Conservation (phyloP, 2,888 invertebrate species). For the Neocrepidodera transversa region DNA sequence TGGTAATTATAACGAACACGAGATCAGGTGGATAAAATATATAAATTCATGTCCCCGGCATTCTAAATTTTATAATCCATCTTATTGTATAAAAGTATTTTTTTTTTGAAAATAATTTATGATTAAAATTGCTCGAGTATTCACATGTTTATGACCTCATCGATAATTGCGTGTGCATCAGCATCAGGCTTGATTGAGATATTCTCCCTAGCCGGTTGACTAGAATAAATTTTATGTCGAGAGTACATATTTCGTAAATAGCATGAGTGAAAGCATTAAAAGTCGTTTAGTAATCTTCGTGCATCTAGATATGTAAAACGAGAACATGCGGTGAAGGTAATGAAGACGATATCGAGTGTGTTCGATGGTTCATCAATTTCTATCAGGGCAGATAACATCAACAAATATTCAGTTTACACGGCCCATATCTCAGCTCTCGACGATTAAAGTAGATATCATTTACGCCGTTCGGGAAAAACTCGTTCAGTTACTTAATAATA, state of each 20-base stretch:
- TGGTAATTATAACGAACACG: constrained; percentile 29
- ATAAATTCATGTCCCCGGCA: constrained; percentile 18
- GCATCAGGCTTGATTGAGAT: constrained; percentile 56
- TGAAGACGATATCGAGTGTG: constrained; percentile 55
- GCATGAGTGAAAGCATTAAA: constrained; percentile 60
- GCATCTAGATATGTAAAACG: constrained; percentile 61
- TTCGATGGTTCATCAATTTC: constrained; percentile 50
- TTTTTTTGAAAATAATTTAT: no score
- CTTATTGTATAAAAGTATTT: no score
- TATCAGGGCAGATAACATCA: constrained; percentile 47
- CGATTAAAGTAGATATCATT: constrained; percentile 11
- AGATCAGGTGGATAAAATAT: constrained; percentile 25
- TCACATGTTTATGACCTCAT: constrained; percentile 53
- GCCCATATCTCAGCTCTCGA: constrained; percentile 34
- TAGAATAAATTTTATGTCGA: constrained; percentile 45
- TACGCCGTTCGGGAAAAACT: no score
- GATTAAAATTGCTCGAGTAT: no score
- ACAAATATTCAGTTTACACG: constrained; percentile 44
- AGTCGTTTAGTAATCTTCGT: constrained; percentile 60
- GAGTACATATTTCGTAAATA: constrained; percentile 57
- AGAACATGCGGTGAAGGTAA: constrained; percentile 57
- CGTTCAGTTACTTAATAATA: no score
- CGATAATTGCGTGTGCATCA: constrained; percentile 56
- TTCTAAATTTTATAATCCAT: constrained; percentile 18
- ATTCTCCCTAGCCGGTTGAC: constrained; percentile 49